Evolutionary conservation across 2,113 vertebrate genomes (phyloP), one percentile per base, ranked within the genome.

Genomic region (Sapayoa aenigma): DNA sequence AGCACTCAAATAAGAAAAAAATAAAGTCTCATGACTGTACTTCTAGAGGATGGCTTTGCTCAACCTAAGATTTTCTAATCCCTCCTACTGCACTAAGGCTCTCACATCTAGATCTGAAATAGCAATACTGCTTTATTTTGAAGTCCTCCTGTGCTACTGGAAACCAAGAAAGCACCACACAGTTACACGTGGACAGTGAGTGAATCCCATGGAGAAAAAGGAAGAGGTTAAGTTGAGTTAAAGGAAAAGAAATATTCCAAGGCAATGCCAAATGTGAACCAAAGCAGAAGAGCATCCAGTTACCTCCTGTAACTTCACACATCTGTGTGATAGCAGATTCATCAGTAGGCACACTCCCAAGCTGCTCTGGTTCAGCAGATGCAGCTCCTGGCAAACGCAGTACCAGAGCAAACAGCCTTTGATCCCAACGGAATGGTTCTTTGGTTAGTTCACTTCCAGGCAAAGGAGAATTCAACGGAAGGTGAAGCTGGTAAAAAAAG

Each of bases 251-350:
- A 79, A 5, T 47, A 65, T 30, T 76, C 58, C 5, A 87, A 87
- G 42, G 49, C 55, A 87, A 91, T 44, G 28, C 27, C 41, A 67
- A 80, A 68, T 1, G 7, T 47, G 46, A 74, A 68, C 8, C 58
- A 67, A 87, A 81, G 31, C 41, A 87, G 37, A 90, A 58, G 11
- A 93, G 47, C 22, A 63, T 24, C 9, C 33, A 66, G 7, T 82
- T 98, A 99, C 99, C 99, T 99, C 99, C 99, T 47, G 99, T 99
- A 97, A 99, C 99, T 98, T 99, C 99, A 80, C 99, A 99, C 99
- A 99, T 99, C 98, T 99, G 99, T 59, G 99, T 99, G 97, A 99
- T 99, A 56, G 99, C 98, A 46, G 99, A 99, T 84, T 99, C 99
- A 87, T 99, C 99, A 23, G 98, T 99, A 91, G 99, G 99, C 83